Conservation (phyloP, 1,140 invertebrate genomes). For the Drosophila pallidifrons region DNA sequence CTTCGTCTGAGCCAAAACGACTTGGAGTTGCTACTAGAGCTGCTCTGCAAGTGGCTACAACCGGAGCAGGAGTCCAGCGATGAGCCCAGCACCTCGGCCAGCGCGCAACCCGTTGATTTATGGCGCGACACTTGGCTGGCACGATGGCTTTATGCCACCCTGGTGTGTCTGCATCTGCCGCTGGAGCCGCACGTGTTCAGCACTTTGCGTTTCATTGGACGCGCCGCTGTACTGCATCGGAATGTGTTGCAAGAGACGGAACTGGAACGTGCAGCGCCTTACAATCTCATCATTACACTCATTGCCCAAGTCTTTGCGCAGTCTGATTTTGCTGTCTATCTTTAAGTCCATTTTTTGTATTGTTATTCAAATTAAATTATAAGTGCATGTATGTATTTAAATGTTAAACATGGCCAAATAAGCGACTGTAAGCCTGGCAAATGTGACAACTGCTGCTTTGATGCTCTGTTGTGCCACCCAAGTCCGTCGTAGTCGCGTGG, state of each 20-base stretch:
- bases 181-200: conserved; percentile 78
- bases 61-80: conserved; percentile 26
- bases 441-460: conserved; percentile 59
- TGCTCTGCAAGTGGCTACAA: conserved; percentile 70
- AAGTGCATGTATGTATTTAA: conserved; percentile 31
- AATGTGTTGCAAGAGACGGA: conserved; percentile 54
- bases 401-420: conserved; percentile 42
- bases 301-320: conserved; percentile 72
- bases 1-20: conserved; percentile 66
- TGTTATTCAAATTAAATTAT: conserved; percentile 26
- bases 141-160: conserved; percentile 73
- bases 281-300: conserved; percentile 74
- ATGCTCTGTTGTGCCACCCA: conserved; percentile 45
- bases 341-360: conserved; percentile 23
- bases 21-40: conserved; percentile 71
- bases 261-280: conserved; percentile 67
- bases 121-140: conserved; percentile 69
- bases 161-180: conserved; percentile 75
- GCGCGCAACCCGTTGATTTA: conserved; percentile 53
- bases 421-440: conserved; percentile 60
- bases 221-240: conserved; percentile 63
- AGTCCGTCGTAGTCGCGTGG: conserved; percentile 16
- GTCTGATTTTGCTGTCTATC: conserved; percentile 64
- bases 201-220: conserved; percentile 70
- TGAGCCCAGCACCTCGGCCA: conserved; percentile 25